phyloP scores from a whole-genome alignment of 2,888 invertebrate genomes.

The Nezara viridula region DNA sequence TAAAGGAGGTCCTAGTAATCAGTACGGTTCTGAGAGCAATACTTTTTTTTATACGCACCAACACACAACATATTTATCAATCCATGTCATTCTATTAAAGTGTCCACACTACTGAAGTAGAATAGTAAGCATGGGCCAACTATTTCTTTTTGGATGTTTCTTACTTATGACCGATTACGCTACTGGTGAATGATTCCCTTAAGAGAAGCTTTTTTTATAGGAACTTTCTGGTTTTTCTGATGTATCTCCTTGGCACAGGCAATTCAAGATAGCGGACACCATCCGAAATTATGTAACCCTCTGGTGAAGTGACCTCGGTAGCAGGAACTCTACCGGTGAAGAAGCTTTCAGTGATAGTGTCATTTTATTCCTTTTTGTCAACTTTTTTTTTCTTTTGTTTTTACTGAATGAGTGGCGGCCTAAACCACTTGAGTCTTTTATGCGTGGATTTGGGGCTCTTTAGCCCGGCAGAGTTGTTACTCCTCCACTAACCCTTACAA shows the following conservation, averaged over 20 bases:
- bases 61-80: no score
- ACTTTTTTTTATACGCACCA: no score
- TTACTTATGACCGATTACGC: background rate
- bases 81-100: no score
- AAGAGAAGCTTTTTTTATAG: background rate
- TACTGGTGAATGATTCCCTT: background rate
- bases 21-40: no score
- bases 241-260: background rate
- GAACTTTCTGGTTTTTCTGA: background rate
- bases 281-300: background rate
- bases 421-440: slow-evolving; percentile 28
- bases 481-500: slow-evolving; percentile 43
- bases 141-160: background rate
- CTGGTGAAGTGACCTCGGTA: slow-evolving; percentile 17
- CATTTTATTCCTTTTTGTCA: background rate
- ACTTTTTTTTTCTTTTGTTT: background rate
- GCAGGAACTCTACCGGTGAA: slow-evolving; percentile 48
- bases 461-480: slow-evolving; percentile 38
- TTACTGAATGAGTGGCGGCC: slow-evolving; percentile 10
- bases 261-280: slow-evolving; percentile 12
- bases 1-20: no score
- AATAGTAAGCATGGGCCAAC: background rate
- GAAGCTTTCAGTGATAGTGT: slow-evolving; percentile 48
- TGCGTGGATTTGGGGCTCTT: slow-evolving; percentile 6
- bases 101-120: background rate